phyloP scores from a whole-genome alignment of 2,888 invertebrate genomes.

The Baccha elongata region DNA sequence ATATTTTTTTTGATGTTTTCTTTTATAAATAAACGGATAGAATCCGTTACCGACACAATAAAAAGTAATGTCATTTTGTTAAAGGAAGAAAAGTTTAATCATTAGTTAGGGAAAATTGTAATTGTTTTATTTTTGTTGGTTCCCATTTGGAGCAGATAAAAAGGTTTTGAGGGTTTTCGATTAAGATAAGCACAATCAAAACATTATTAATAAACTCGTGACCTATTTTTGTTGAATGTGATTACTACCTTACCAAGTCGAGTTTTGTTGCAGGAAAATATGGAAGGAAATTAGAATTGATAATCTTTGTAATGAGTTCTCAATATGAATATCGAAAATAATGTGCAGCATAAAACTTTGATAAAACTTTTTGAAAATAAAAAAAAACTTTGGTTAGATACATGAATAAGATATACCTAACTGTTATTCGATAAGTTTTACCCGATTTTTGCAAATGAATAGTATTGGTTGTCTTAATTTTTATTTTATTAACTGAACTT shows the following conservation, averaged over 20 bases:
- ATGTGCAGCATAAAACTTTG: too few species aligned
- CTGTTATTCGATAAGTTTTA: too few species aligned
- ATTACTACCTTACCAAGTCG: too few species aligned
- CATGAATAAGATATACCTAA: too few species aligned
- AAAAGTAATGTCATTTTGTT: constrained; percentile 44
- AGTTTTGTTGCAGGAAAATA: neutral
- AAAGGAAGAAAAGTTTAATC: constrained; percentile 19
- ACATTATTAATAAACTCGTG: constrained; percentile 7
- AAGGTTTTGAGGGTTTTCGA: constrained; percentile 3
- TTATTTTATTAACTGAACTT: too few species aligned
- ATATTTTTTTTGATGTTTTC: neutral
- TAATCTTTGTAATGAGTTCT: neutral
- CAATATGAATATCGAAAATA: neutral
- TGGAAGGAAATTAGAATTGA: neutral
- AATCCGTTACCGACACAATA: constrained; percentile 25
- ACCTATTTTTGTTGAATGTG: neutral
- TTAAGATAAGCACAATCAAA: constrained; percentile 6
- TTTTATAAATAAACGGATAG: neutral
- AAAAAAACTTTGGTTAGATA: too few species aligned
- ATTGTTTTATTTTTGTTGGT: constrained; percentile 8
- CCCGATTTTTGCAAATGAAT: too few species aligned
- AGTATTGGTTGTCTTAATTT: too few species aligned
- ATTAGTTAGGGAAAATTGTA: constrained; percentile 30
- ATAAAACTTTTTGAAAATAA: neutral
- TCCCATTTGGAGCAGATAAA: neutral